Base-by-base conservation (phyloP, 2,113 vertebrate genomes). In the Microtus montanus region DNA sequence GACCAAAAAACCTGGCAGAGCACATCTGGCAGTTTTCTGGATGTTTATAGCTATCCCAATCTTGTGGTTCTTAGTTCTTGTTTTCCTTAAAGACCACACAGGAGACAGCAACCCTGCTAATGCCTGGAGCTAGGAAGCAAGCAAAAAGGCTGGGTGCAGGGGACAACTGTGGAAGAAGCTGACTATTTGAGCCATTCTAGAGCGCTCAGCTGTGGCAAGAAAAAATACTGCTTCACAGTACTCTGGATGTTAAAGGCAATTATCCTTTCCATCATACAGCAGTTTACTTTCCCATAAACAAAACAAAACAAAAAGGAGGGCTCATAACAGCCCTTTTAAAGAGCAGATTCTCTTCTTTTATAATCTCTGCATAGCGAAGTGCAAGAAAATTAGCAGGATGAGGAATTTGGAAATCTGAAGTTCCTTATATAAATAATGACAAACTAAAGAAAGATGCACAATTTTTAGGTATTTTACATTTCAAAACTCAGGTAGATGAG, bases 11-110 rank as follows among this genome's bases (percentile, higher is more conserved):
- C 41, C 54, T 0, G 0, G 68, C 73, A 80, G n/a, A 87, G 44
- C 66, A 63, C 89, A 93, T 85, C 87, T 95, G 88, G 80, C 61
- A 85, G 44, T 58, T 84, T 91, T 88, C 97, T 97, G 61, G 71
- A 75, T 93, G 71, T 85, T 92, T 93, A 78, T 33, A 68, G 54
- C 64, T 82, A 93, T 30, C 52, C 93, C 61, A n/a, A 41, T 6
- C 28, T 28, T 92, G 73, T 63, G 35, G 35, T 88, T 85, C 80
- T 47, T 28, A 54, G 74, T 35, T 13, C 71, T 86, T 92, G 54
- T 47, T 93, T 90, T 88, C 54, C 68, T 90, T 88, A 24, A 91
- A 90, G 68, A 87, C 58, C 52, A 7, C 75, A 66, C 58, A 61
- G 80, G 44, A 91, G 87, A 89, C 33, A 77, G 79, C 77, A 91